Conservation (phyloP, 2,888 invertebrate genomes). For the Drosophila kambysellisi region DNA sequence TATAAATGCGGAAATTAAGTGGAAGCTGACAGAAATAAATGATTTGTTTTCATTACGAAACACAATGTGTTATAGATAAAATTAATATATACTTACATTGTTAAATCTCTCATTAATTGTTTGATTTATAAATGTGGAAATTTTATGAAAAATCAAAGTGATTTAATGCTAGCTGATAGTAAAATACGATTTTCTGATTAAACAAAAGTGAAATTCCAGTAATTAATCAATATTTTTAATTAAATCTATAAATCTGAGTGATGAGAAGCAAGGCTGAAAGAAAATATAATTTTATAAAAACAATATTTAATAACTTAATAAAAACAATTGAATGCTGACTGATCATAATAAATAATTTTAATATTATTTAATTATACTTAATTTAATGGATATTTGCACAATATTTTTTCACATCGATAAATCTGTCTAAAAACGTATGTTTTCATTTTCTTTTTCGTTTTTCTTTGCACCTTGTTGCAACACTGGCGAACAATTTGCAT, state of each 20-base stretch:
- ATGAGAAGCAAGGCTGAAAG: neutral
- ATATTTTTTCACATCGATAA: constrained; percentile 1
- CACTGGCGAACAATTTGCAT: constrained; percentile 15
- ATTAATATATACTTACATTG: neutral
- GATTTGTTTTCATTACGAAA: neutral
- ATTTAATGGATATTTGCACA: neutral
- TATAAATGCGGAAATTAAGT: neutral
- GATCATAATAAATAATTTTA: neutral
- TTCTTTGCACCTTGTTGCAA: constrained; percentile 11
- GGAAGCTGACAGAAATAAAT: neutral
- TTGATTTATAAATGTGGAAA: neutral
- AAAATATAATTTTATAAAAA: too few species aligned
- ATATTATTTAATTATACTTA: neutral
- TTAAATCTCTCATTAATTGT: neutral
- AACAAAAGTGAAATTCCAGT: neutral
- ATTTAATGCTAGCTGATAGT: neutral
- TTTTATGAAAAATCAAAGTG: neutral
- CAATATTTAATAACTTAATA: neutral
- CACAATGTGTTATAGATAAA: neutral
- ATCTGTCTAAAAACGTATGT: neutral
- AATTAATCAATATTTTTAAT: neutral
- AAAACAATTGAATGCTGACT: neutral
- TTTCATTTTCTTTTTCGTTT: neutral
- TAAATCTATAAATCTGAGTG: neutral
- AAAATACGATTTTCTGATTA: neutral